Conservation (phyloP, 2,888 invertebrate genomes). For the Helobdella robusta region DNA sequence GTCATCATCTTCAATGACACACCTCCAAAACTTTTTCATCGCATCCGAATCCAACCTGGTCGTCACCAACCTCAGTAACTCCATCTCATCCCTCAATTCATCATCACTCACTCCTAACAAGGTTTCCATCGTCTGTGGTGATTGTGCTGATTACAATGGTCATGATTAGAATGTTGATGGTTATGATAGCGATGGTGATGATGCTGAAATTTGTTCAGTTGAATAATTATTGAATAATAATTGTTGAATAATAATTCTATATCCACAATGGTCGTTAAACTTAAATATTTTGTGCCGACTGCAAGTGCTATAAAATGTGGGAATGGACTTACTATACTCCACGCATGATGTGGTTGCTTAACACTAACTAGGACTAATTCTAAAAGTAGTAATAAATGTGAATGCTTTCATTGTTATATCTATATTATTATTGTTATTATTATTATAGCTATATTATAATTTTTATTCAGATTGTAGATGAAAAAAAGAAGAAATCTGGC, state of each 20-base stretch:
- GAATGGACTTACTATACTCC: no score
- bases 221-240: no score
- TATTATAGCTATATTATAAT: not conserved
- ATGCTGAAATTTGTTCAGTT: no score
- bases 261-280: no score
- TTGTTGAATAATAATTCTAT: no score
- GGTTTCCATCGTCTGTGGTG: not conserved
- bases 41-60: not conserved
- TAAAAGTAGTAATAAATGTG: no score
- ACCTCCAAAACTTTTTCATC: not conserved
- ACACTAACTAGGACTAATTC: no score
- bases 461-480: constrained; percentile 6
- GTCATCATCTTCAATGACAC: constrained; percentile 13
- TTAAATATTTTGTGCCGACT: no score
- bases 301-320: no score
- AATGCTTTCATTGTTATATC: no score
- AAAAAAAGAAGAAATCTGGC: constrained; percentile 54
- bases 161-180: not conserved
- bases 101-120: not conserved
- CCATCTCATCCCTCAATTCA: not conserved
- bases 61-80: not conserved
- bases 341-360: no score
- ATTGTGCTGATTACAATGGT: not conserved
- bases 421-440: not conserved
- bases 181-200: not conserved